Conservation (phyloP, 2,797 vertebrate genomes). For the Poeciliopsis presidionis region DNA sequence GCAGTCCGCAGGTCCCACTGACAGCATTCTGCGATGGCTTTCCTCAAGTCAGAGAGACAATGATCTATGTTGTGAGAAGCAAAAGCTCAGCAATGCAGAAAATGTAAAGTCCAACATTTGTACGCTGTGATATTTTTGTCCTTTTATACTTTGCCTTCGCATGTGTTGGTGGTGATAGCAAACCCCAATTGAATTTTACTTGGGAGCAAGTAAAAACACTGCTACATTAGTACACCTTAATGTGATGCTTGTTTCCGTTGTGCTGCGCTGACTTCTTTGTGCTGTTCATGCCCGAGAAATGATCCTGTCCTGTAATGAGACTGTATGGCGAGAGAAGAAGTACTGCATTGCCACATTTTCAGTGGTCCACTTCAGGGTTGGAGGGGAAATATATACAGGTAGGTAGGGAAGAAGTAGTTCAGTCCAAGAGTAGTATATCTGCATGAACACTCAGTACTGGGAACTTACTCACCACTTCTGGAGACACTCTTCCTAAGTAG, state of each 20-base stretch:
- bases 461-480: slow-evolving; percentile 62
- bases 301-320: slow-evolving; percentile 13
- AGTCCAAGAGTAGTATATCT: slow-evolving; percentile 68
- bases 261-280: neutral
- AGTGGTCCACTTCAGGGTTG: slow-evolving; percentile 41
- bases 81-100: slow-evolving; percentile 9
- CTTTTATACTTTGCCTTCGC: neutral
- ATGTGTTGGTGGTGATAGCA: neutral
- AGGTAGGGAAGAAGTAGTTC: slow-evolving; percentile 49
- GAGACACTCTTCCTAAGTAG: slow-evolving; percentile 73
- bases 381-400: slow-evolving; percentile 10
- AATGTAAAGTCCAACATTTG: neutral
- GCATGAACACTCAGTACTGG: slow-evolving; percentile 64
- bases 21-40: slow-evolving; percentile 22
- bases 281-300: slow-evolving; percentile 10
- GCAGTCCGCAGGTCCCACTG: slow-evolving; percentile 18
- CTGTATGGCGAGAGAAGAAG: slow-evolving; percentile 13
- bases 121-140: neutral
- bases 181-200: slow-evolving; percentile 5
- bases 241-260: neutral
- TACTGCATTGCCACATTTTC: slow-evolving; percentile 10
- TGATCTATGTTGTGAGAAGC: neutral
- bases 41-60: slow-evolving; percentile 15
- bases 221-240: neutral
- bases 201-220: neutral